A percentile compares a stretch with the other conserved stretches of the same genome.
These are phyloP conservation scores for Gryon sp. DNA, from an alignment of 1,140 invertebrate genomes.

Conservation along the genomic window DNA sequence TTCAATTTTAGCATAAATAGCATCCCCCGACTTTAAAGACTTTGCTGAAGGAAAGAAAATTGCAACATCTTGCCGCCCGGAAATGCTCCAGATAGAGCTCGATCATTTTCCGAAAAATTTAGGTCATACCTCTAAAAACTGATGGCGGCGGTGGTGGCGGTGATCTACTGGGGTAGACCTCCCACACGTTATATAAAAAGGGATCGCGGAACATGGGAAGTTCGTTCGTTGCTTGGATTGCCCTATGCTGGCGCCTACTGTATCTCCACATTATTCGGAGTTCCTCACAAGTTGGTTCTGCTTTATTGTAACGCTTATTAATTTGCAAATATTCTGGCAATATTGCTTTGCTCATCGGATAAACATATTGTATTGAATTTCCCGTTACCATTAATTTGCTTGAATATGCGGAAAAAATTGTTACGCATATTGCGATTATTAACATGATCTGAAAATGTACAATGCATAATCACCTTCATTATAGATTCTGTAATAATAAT, in stretches of 20 bases:
- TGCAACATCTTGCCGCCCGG: constrained; percentile 27
- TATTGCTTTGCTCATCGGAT: constrained; percentile 65
- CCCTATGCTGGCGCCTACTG: constrained; percentile 91
- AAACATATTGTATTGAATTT: constrained; percentile 65
- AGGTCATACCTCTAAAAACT: constrained; percentile 71
- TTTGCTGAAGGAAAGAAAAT: constrained; percentile 2
- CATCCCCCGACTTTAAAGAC: not conserved
- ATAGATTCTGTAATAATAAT: too few relatives aligned
- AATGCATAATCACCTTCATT: too few relatives aligned
- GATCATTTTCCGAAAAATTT: constrained; percentile 38
- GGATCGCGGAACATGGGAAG: constrained; percentile 89
- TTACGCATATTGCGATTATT: constrained; percentile 69
- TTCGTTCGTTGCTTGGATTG: constrained; percentile 91
- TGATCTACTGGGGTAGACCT: constrained; percentile 80
- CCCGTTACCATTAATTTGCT: constrained; percentile 66
- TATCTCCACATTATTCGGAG: constrained; percentile 94
- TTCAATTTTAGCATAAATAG: not conserved
- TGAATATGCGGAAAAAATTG: constrained; percentile 68
- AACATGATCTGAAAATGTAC: constrained; percentile 70
- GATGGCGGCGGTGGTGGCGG: constrained; percentile 62
- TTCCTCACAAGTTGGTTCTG: constrained; percentile 91
- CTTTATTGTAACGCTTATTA: constrained; percentile 60
- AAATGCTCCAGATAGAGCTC: constrained; percentile 15
- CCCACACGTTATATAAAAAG: constrained; percentile 89
- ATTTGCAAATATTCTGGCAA: constrained; percentile 61